phyloP scores from a whole-genome alignment of 1,140 invertebrate species.

The Brachionus asplanchnoidis region DNA sequence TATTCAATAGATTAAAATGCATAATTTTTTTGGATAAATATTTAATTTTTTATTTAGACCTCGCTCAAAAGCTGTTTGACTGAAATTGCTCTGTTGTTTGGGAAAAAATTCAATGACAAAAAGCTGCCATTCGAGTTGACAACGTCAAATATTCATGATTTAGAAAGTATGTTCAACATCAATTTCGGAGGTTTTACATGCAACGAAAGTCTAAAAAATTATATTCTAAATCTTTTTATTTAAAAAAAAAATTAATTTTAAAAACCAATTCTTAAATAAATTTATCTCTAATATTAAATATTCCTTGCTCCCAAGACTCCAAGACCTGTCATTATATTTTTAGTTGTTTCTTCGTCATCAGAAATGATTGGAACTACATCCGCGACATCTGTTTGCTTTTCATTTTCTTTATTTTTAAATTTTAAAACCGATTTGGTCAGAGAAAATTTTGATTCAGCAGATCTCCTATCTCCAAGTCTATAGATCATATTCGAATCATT shows the following conservation, averaged over 20 bases:
- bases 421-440: not conserved
- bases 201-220: constrained; percentile 40
- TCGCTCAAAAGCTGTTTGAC: not conserved
- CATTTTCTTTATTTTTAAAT: not conserved
- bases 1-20: too few species aligned
- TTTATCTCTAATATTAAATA: not conserved
- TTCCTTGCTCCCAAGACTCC: not conserved
- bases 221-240: constrained; percentile 38
- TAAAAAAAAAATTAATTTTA: not conserved
- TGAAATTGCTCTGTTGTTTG: not conserved
- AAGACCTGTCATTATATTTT: not conserved
- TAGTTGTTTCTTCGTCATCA: not conserved
- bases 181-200: constrained; percentile 4
- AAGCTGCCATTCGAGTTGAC: constrained; percentile 4
- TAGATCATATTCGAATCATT: not conserved
- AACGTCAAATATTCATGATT: constrained; percentile 1
- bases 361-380: not conserved
- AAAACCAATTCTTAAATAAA: not conserved
- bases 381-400: not conserved
- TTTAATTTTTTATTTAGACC: not conserved
- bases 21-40: too few species aligned
- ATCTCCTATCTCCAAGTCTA: not conserved
- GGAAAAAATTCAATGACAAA: constrained; percentile 27
- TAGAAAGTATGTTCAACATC: constrained; percentile 33
- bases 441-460: not conserved